These are phyloP conservation scores for Myrmecobius fasciatus DNA, from an alignment of 2,113 vertebrate species.

Conservation along the genomic window DNA sequence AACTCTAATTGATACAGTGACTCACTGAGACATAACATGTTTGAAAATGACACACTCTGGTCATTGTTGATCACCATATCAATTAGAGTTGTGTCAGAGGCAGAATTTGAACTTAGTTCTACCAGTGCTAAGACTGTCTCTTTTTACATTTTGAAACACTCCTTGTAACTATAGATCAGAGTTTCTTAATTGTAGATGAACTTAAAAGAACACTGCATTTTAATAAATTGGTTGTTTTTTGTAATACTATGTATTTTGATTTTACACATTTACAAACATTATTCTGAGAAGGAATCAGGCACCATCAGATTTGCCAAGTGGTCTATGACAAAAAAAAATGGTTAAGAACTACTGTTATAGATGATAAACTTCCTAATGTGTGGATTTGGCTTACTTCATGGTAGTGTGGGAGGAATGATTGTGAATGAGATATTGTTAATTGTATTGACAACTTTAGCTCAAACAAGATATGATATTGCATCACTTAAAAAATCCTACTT, in stretches of 20 bases:
- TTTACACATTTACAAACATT: not conserved
- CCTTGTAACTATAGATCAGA: not conserved
- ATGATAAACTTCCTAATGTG: not conserved
- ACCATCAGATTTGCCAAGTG: not conserved
- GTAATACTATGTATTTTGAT: not conserved
- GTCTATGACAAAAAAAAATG: not conserved
- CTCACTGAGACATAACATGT: not conserved
- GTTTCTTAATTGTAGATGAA: not conserved
- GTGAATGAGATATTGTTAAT: not conserved
- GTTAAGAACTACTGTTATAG: not conserved
- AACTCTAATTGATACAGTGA: not conserved
- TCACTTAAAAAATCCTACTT: constrained; percentile 39
- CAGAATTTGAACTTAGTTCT: not conserved
- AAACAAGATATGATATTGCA: not conserved
- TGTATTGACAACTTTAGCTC: not conserved
- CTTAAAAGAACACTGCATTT: not conserved
- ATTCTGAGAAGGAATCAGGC: not conserved
- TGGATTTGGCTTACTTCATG: not conserved
- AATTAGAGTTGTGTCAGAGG: not conserved
- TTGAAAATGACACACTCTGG: not conserved
- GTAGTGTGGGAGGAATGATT: not conserved
- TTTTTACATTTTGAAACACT: not conserved
- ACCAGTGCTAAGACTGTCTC: not conserved
- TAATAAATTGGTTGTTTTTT: not conserved
- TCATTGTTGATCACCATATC: no score